Percentiles rank a stretch among this genome's conserved stretches.
phyloP scores from a whole-genome alignment of 2,113 vertebrate species.

The Melanotaenia duboulayi region DNA sequence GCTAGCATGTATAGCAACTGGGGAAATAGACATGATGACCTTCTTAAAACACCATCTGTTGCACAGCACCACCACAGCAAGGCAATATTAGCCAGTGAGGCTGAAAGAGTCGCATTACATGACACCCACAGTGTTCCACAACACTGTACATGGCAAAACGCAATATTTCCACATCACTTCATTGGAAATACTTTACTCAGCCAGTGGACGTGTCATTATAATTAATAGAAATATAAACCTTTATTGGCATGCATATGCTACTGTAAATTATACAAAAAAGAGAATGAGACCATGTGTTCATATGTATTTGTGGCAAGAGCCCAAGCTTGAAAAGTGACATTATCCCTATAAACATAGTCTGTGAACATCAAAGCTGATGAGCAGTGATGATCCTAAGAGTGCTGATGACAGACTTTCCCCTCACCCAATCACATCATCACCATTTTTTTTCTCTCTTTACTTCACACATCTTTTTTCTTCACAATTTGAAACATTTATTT shows the following conservation, averaged over 20 bases:
- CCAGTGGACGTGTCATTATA: constrained; percentile 28
- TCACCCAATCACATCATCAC: neutral
- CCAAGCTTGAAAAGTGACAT: constrained; percentile 31
- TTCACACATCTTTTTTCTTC: constrained; percentile 15
- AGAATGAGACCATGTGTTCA: constrained; percentile 34
- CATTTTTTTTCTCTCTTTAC: neutral
- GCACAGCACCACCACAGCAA: constrained; percentile 50
- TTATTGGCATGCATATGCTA: constrained; percentile 19
- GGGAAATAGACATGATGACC: constrained; percentile 56
- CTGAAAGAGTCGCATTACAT: constrained; percentile 45
- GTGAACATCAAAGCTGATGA: constrained; percentile 38
- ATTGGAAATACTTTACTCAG: constrained; percentile 33
- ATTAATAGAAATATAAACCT: constrained; percentile 37
- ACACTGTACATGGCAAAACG: constrained; percentile 24
- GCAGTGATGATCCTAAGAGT: constrained; percentile 31
- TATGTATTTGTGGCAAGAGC: constrained; percentile 51
- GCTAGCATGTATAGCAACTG: constrained; percentile 23
- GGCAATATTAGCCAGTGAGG: constrained; percentile 51
- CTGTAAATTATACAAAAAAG: neutral
- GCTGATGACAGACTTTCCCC: constrained; percentile 1
- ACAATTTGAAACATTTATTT: constrained; percentile 24
- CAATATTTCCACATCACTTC: constrained; percentile 16
- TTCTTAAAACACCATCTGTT: constrained; percentile 73
- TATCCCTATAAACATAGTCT: constrained; percentile 51
- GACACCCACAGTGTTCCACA: constrained; percentile 25